Percentiles rank a stretch among this genome's conserved stretches.
phyloP scores from a whole-genome alignment of 2,113 vertebrate species.

The Cyphomyrus plagiostoma region DNA sequence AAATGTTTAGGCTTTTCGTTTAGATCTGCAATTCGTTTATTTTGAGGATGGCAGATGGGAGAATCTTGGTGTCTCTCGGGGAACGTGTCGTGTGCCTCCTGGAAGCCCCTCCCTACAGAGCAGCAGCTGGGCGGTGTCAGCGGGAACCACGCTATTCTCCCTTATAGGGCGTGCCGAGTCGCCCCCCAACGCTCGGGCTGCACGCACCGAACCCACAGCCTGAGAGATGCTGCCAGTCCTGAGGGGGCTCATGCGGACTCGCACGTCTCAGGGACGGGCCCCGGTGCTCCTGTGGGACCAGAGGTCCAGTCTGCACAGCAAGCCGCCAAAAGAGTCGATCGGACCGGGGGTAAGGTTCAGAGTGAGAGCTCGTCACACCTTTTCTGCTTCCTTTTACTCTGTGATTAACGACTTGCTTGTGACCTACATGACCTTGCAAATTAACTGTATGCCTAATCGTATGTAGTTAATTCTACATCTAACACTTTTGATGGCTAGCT shows the following conservation, averaged over 20 bases:
- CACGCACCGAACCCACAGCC: conserved; percentile 7
- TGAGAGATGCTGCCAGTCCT: conserved; percentile 46
- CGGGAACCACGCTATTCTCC: conserved; percentile 32
- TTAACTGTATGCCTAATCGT: background rate
- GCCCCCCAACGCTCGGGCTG: conserved; percentile 7
- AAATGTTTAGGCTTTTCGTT: background rate
- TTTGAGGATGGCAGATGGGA: background rate
- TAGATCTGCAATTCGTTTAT: background rate
- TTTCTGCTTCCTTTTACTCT: background rate
- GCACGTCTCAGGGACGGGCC: background rate
- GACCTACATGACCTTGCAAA: background rate
- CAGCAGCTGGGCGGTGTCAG: conserved; percentile 36
- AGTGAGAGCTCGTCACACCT: conserved; percentile 3
- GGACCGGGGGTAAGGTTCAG: conserved; percentile 59
- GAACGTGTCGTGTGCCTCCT: background rate
- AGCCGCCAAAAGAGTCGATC: conserved; percentile 57
- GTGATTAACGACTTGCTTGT: background rate
- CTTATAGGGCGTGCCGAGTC: conserved; percentile 41
- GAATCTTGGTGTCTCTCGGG: background rate
- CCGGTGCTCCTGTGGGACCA: conserved; percentile 33
- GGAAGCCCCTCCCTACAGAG: conserved; percentile 46
- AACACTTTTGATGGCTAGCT: background rate
- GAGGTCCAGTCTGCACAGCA: conserved; percentile 52
- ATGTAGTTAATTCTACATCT: background rate
- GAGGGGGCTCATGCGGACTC: conserved; percentile 23